Evolutionary conservation across 2,113 vertebrate genomes (phyloP).

Genomic region (Tor tambroides): DNA sequence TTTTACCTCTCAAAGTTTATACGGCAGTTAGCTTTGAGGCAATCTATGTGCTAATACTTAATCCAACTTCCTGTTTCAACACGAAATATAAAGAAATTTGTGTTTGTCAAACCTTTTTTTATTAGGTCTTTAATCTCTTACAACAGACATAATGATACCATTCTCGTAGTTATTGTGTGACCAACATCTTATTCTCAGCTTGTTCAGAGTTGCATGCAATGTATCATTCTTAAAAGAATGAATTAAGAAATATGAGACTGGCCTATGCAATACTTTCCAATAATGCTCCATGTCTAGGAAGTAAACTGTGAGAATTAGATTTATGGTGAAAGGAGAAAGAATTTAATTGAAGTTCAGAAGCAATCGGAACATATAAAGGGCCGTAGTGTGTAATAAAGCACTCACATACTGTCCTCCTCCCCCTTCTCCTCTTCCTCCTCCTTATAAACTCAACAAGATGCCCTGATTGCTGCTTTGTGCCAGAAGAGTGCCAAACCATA

Average conservation of each 20-base stretch:
- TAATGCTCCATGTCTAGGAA: not conserved
- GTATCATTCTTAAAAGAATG: not conserved
- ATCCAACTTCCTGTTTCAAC: not conserved
- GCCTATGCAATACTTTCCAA: constrained; percentile 4
- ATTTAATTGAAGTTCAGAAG: constrained; percentile 51
- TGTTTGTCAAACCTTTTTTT: not conserved
- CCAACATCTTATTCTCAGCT: not conserved
- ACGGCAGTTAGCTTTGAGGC: not conserved
- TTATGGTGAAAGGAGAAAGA: constrained; percentile 28
- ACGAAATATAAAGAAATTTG: not conserved
- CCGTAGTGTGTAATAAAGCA: not conserved
- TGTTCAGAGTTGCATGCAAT: not conserved
- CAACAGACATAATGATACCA: not conserved
- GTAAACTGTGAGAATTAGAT: not conserved
- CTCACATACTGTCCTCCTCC: not conserved
- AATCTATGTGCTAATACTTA: not conserved
- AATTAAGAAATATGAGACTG: constrained; percentile 9
- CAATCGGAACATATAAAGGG: constrained; percentile 40
- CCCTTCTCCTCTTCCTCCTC: not conserved
- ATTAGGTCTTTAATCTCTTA: not conserved
- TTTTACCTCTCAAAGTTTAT: not conserved
- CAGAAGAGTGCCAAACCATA: not conserved
- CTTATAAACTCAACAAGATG: constrained; percentile 10
- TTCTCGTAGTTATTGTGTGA: constrained; percentile 3
- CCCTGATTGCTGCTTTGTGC: not conserved